Evolutionary conservation across 2,113 vertebrate species (phyloP).

Genomic region (Sylvilagus bachmani): DNA sequence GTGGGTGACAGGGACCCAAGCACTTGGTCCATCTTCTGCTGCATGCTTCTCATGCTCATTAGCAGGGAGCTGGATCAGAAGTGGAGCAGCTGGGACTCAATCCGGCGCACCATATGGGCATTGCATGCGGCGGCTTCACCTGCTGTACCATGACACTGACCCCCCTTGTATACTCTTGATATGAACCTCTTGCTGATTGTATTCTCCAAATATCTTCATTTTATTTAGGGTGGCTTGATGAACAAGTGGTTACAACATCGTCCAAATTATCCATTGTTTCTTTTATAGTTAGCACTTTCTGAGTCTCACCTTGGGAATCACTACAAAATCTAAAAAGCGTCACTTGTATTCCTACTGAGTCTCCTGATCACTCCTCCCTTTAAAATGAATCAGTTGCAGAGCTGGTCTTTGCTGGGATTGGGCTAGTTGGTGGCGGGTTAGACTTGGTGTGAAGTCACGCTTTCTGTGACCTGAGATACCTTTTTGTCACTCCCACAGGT

Average conservation of each 20-base stretch:
- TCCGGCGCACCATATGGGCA: no score
- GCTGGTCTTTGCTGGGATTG: not conserved
- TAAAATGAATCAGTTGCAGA: not conserved
- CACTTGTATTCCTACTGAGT: not conserved
- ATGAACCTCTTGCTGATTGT: not conserved
- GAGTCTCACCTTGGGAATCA: slow-evolving; percentile 2
- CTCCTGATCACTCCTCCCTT: not conserved
- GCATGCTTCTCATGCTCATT: no score
- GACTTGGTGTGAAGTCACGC: not conserved
- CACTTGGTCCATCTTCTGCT: no score
- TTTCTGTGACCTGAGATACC: not conserved
- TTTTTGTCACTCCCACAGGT: not conserved
- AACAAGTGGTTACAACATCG: not conserved
- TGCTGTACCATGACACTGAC: no score
- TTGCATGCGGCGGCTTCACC: no score
- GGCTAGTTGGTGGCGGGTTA: not conserved
- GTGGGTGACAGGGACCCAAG: no score
- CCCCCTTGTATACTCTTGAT: not conserved
- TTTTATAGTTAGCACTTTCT: not conserved
- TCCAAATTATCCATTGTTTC: not conserved
- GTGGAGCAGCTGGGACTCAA: no score
- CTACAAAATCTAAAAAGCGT: slow-evolving; percentile 9
- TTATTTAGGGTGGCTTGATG: not conserved
- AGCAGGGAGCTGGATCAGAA: no score
- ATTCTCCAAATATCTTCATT: not conserved